Evolutionary conservation across 2,113 vertebrate genomes (phyloP).

Genomic region (Vanacampus margaritifer): DNA sequence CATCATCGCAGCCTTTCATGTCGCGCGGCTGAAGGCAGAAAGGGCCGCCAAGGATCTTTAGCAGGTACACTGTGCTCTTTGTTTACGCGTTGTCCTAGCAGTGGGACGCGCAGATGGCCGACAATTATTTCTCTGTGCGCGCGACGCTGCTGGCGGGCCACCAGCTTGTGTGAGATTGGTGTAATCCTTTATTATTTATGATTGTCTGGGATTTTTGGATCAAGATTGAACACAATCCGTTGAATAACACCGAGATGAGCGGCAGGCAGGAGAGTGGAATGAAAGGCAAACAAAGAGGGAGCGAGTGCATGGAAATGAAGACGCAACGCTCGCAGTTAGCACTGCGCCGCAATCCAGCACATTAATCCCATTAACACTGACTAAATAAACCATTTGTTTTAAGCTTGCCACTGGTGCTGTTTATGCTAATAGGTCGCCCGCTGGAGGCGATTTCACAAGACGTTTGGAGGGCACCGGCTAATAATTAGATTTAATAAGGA

Average conservation of each 20-base stretch:
- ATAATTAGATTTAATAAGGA: conserved; percentile 79
- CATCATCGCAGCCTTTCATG: conserved; percentile 64
- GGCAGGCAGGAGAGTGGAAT: conserved; percentile 57
- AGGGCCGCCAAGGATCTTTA: conserved; percentile 41
- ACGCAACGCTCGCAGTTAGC: conserved; percentile 63
- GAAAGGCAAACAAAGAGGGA: conserved; percentile 69
- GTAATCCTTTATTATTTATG: conserved; percentile 81
- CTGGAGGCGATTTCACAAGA: conserved; percentile 72
- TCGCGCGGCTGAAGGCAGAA: conserved; percentile 38
- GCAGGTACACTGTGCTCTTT: conserved; percentile 72
- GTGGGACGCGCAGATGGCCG: conserved; percentile 76
- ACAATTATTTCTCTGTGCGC: conserved; percentile 75
- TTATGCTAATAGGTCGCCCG: conserved; percentile 74
- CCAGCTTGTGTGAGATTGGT: conserved; percentile 72
- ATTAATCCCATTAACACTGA: conserved; percentile 77
- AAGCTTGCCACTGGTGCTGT: conserved; percentile 75
- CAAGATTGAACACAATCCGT: conserved; percentile 76
- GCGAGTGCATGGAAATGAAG: conserved; percentile 66
- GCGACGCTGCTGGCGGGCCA: conserved; percentile 65
- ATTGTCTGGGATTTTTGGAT: conserved; percentile 77
- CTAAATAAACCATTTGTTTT: conserved; percentile 83
- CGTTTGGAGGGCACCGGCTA: conserved; percentile 76
- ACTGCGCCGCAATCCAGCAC: conserved; percentile 66
- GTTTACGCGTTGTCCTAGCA: conserved; percentile 73
- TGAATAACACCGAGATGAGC: conserved; percentile 65